phyloP scores from a whole-genome alignment of 2,888 invertebrate genomes.

The Sepiola atlantica region DNA sequence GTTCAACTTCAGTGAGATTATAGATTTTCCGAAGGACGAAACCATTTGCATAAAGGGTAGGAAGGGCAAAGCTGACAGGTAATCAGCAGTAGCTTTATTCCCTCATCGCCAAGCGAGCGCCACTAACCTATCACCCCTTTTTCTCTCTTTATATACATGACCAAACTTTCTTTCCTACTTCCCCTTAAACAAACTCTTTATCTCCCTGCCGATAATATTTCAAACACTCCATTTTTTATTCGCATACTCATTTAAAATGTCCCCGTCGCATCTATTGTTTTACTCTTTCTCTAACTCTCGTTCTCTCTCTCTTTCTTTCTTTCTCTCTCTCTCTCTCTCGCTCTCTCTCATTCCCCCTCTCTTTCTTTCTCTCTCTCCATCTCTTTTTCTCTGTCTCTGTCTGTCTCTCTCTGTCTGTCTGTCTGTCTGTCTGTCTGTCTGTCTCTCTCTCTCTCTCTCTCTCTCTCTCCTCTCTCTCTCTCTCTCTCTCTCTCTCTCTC shows the following conservation, averaged over 20 bases:
- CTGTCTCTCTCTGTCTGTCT: background rate
- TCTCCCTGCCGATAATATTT: too few species aligned
- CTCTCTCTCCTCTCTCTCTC: background rate
- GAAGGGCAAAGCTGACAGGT: background rate
- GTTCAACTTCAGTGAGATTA: background rate
- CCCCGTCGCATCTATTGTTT: background rate
- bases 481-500: background rate
- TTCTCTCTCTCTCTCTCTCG: background rate
- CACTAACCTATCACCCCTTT: background rate
- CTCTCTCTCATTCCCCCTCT: background rate
- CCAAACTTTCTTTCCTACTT: too few species aligned
- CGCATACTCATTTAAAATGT: background rate
- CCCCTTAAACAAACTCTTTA: too few species aligned
- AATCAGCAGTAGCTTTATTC: background rate
- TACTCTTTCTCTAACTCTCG: background rate
- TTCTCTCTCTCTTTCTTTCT: background rate
- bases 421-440: background rate
- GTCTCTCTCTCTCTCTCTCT: background rate
- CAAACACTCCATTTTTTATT: too few species aligned
- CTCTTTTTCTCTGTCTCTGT: background rate
- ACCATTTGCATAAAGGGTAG: constrained; percentile 5
- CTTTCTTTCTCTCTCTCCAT: background rate
- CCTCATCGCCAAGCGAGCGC: too few species aligned
- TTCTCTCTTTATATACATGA: too few species aligned
- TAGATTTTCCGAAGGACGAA: background rate